Base-by-base conservation (phyloP, 2,888 invertebrate genomes). In the Pasiphila rectangulata region DNA sequence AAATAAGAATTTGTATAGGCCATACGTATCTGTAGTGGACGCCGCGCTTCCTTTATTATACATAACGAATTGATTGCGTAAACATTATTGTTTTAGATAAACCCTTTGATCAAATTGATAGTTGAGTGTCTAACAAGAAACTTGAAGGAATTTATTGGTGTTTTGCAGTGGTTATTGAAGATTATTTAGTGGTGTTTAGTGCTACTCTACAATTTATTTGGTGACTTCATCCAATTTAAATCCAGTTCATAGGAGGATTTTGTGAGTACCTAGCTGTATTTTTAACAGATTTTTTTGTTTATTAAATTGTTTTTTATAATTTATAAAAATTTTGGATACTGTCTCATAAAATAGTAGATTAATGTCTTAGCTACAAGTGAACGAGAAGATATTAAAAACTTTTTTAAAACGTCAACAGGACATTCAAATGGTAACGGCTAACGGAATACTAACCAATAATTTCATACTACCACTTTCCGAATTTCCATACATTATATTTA, bases 1-100 rank as follows among this genome's bases (percentile, higher is more conserved):
- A 87, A 88, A 85, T 87, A 89, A 87, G 89, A 79, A 83, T 86
- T 85, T 85, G 89, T 86, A 83, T 86, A 83, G 87, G 74, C 80
- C 76, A 83, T 82, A 89, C 89, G 89, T 85, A 83, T 82, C 80
- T 72, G 75, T 78, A 72, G 82, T 83, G 79, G 69, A 69, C 73
- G 76, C 75, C 67, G 65, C 62, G 60, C 52, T 61, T 72, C 68
- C 67, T 76, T 72, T 70, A 72, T 71, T 67, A 69, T 62, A 67
- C 63, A 57, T 63, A 64, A 68, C 71, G 67, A 47, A 57, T 72
- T 71, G 65, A 54, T 64, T 67, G 59, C 61, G 63, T 65, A 64
- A 74, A 69, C 50, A 47, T 59, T 51, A 56, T 61, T 63, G 61
- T 67, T 66, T 58, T 52, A 64, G 51, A 64, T 67, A 56, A 60